Evolutionary conservation across 2,888 invertebrate species (phyloP).

Genomic region (Callosobruchus maculatus): DNA sequence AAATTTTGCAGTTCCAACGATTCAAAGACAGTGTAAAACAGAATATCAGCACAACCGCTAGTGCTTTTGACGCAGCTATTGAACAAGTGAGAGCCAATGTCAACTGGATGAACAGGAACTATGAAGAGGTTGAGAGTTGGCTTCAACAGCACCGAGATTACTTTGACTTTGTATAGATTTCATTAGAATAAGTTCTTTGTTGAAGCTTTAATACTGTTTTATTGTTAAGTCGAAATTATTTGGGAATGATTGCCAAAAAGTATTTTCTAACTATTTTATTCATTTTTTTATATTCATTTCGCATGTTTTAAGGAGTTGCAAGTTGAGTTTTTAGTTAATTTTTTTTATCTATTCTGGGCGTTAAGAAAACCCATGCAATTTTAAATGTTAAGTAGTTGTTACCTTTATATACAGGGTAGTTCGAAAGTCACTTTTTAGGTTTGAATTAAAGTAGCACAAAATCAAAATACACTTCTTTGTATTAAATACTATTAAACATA

Average conservation of each 20-base stretch:
- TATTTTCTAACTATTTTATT: background rate
- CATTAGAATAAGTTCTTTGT: background rate
- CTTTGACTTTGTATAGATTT: slow-evolving; percentile 15
- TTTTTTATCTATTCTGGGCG: too few relatives aligned
- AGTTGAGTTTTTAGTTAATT: too few relatives aligned
- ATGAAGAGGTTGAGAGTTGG: slow-evolving; percentile 43
- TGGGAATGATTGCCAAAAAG: background rate
- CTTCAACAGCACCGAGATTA: slow-evolving; percentile 35
- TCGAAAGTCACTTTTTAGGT: too few relatives aligned
- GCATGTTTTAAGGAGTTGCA: too few relatives aligned
- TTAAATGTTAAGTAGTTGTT: too few relatives aligned
- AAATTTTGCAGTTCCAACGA: slow-evolving; percentile 39
- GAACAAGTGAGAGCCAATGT: slow-evolving; percentile 55
- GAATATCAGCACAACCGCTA: slow-evolving; percentile 51
- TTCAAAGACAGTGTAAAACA: slow-evolving; percentile 46
- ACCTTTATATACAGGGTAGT: too few relatives aligned
- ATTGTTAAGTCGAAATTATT: background rate
- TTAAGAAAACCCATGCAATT: too few relatives aligned
- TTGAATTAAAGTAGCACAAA: too few relatives aligned
- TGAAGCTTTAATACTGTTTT: background rate
- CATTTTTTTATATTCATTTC: background rate
- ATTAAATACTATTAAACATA: too few relatives aligned
- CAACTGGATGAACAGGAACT: slow-evolving; percentile 57
- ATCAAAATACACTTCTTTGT: too few relatives aligned
- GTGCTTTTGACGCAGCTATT: slow-evolving; percentile 53